phyloP scores from a whole-genome alignment of 2,888 invertebrate species.

The Andrena bucephala region DNA sequence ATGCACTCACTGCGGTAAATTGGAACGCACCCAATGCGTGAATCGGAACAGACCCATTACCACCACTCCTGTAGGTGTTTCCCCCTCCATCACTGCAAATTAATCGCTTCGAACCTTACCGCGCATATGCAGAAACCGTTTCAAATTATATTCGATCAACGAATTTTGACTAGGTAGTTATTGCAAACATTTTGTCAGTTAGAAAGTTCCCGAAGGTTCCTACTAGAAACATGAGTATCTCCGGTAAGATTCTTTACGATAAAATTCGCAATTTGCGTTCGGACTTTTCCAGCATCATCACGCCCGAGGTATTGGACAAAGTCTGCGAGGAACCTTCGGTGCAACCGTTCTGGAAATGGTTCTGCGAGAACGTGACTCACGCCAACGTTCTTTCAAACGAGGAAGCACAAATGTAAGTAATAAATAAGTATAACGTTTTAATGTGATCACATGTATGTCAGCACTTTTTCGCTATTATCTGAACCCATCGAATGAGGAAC shows the following conservation, averaged over 20 bases:
- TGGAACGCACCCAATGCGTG: no score
- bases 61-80: no score
- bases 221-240: slow-evolving; percentile 60
- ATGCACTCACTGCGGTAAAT: no score
- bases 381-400: slow-evolving; percentile 79
- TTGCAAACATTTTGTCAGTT: no score
- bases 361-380: slow-evolving; percentile 75
- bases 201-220: background rate
- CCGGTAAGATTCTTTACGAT: slow-evolving; percentile 71
- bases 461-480: background rate
- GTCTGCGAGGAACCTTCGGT: slow-evolving; percentile 74
- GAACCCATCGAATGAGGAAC: background rate
- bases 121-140: no score
- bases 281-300: slow-evolving; percentile 71
- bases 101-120: no score
- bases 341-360: slow-evolving; percentile 82
- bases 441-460: no score
- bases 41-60: no score
- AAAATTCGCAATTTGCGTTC: slow-evolving; percentile 78
- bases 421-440: background rate
- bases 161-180: no score
- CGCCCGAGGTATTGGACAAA: slow-evolving; percentile 75
- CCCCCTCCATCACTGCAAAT: no score
- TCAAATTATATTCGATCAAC: no score
- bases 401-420: slow-evolving; percentile 75